Evolutionary conservation across 2,888 invertebrate species (phyloP), one percentile per base, ranked within the genome.

Genomic region (Smittia sp.): DNA sequence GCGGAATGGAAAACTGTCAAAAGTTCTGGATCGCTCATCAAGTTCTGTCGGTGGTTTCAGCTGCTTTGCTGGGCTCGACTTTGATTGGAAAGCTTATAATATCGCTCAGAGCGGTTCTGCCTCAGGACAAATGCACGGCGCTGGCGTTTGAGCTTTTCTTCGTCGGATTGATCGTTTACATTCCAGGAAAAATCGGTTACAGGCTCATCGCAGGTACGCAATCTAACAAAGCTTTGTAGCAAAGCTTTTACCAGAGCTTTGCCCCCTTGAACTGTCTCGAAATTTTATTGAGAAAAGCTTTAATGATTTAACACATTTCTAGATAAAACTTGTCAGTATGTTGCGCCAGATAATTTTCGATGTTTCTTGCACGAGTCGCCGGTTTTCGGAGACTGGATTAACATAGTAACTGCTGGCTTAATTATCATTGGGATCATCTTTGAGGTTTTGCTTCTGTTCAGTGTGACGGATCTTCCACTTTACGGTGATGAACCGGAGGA

Each of bases 151-250:
- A 86, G 76, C 79, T 87, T 39, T 84, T 85, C 54, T 79, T 86
- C 38, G 78, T 86, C 1, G 85, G 86, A 0, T 77, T 88, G 0
- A 81, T 89, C 58, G 84, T 86, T 0, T 86, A 86, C 78, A 78
- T 89, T 1, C 88, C 89, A 0, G 87, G 87, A 0, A 89, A 89
- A 76, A 80, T 89, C 41, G 79, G 87, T 20, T 90, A 89, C 77
- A 85, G 87, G 67, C 78, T 81, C 6, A 83, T 90, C 18, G 85
- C 87, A 41, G 84, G 87, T 86, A 79, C 22, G 18, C 3, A 58
- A 6, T 9, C 18, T 2, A 32, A 6, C 3, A 32, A 32, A 32
- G 32, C 32, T n/a, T n/a, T n/a, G n/a, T n/a, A n/a, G n/a, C n/a
- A n/a, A n/a, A n/a, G n/a, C n/a, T n/a, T n/a, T n/a, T n/a, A n/a